phyloP scores from a whole-genome alignment of 2,797 vertebrate species.

The Siniperca undulata region DNA sequence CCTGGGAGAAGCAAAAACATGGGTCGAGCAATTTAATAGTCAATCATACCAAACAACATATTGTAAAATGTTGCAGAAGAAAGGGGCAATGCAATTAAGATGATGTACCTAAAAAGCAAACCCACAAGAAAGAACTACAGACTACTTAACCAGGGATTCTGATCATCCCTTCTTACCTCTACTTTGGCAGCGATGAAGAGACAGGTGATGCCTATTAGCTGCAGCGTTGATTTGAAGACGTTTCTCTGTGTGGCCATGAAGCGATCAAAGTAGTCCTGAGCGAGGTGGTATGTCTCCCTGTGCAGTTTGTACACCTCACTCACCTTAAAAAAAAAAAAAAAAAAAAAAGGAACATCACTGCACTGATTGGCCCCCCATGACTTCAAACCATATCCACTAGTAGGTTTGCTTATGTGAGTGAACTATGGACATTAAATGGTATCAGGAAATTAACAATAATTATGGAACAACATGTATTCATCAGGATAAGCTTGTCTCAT shows the following conservation, averaged over 20 bases:
- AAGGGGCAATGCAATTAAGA: not conserved
- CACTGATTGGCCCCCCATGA: not conserved
- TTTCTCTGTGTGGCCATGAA: constrained; percentile 96
- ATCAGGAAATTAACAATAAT: not conserved
- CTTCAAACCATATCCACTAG: not conserved
- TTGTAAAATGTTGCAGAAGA: not conserved
- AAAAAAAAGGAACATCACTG: not conserved
- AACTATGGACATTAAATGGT: not conserved
- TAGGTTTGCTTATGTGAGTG: too few relatives aligned
- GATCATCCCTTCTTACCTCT: constrained; percentile 84
- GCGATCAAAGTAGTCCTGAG: constrained; percentile 97
- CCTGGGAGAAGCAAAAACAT: constrained; percentile 79
- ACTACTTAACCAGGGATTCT: not conserved
- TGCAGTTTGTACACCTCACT: constrained; percentile 97
- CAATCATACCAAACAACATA: not conserved
- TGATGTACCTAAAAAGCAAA: not conserved
- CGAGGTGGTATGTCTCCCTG: constrained; percentile 95
- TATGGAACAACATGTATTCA: not conserved
- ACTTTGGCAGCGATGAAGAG: constrained; percentile 97
- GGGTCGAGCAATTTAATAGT: not conserved
- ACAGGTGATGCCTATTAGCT: constrained; percentile 95
- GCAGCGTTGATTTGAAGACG: constrained; percentile 92
- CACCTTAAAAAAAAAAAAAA: constrained; percentile 82
- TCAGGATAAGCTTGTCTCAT: not conserved
- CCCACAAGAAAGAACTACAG: not conserved